Conservation (phyloP, 1,140 invertebrate species). For the Hypothenemus hampei region DNA sequence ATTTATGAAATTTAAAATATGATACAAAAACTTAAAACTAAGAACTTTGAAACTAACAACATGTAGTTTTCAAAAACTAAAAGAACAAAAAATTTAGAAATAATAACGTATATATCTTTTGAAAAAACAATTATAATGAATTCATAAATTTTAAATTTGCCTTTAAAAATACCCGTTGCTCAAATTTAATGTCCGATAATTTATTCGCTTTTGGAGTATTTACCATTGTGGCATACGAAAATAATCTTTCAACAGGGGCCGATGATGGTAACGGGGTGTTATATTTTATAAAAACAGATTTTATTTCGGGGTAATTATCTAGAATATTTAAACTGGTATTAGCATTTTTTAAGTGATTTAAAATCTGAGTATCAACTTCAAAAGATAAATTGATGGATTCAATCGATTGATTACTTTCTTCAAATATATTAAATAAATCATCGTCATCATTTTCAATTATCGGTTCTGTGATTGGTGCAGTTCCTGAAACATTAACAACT, state of each 20-base stretch:
- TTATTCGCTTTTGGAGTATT: slow-evolving; percentile 16
- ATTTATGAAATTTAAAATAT: too few relatives aligned
- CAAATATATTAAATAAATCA: not conserved
- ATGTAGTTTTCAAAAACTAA: too few relatives aligned
- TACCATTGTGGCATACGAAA: slow-evolving; percentile 24
- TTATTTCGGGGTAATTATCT: slow-evolving; percentile 10
- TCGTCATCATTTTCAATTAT: not conserved
- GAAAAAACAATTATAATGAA: too few relatives aligned
- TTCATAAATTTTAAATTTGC: slow-evolving; percentile 10
- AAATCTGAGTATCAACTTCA: slow-evolving; percentile 3
- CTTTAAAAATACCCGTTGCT: slow-evolving; percentile 21
- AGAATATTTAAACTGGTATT: not conserved
- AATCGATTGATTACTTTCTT: not conserved
- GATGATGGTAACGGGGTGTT: slow-evolving; percentile 13
- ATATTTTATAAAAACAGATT: slow-evolving; percentile 9
- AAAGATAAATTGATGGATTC: not conserved
- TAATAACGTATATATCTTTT: too few relatives aligned
- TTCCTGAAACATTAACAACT: too few relatives aligned
- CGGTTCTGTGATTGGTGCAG: not conserved
- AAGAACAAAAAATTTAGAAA: too few relatives aligned
- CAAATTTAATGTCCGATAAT: slow-evolving; percentile 18
- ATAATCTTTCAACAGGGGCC: slow-evolving; percentile 20
- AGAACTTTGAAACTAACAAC: too few relatives aligned
- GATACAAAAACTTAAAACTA: too few relatives aligned
- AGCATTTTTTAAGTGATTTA: not conserved